Evolutionary conservation across 1,140 invertebrate species (phyloP).

Genomic region (Mylabris phalerata): DNA sequence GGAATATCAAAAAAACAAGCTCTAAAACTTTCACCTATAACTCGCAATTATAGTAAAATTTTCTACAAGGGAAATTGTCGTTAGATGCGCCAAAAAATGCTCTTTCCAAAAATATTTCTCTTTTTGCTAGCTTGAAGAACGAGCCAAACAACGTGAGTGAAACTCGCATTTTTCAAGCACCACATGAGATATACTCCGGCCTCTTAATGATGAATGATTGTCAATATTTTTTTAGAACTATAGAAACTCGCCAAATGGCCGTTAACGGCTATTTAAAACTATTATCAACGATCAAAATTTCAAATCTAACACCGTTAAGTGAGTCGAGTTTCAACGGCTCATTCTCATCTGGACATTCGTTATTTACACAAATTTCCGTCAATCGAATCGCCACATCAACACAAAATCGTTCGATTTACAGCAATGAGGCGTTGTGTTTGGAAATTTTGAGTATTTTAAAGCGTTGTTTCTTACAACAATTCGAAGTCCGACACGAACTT

Average conservation of each 20-base stretch:
- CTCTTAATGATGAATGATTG: no score
- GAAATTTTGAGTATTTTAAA: slow-evolving; percentile 54
- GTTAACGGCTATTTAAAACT: slow-evolving; percentile 50
- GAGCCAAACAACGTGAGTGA: no score
- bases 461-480: slow-evolving; percentile 53
- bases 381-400: slow-evolving; percentile 37
- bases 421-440: slow-evolving; percentile 50
- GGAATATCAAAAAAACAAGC: no score
- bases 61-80: no score
- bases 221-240: slow-evolving; percentile 32
- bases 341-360: slow-evolving; percentile 34
- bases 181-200: no score
- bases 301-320: slow-evolving; percentile 42
- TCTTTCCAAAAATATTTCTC: no score
- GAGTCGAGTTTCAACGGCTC: slow-evolving; percentile 37
- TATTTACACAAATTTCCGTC: slow-evolving; percentile 46
- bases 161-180: no score
- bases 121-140: no score
- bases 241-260: slow-evolving; percentile 47
- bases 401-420: slow-evolving; percentile 21
- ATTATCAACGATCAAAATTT: slow-evolving; percentile 47
- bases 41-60: not conserved
- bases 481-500: slow-evolving; percentile 47
- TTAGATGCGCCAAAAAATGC: no score
- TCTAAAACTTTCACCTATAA: not conserved